phyloP scores from a whole-genome alignment of 2,888 invertebrate species.

The Ormyrus pomaceus region DNA sequence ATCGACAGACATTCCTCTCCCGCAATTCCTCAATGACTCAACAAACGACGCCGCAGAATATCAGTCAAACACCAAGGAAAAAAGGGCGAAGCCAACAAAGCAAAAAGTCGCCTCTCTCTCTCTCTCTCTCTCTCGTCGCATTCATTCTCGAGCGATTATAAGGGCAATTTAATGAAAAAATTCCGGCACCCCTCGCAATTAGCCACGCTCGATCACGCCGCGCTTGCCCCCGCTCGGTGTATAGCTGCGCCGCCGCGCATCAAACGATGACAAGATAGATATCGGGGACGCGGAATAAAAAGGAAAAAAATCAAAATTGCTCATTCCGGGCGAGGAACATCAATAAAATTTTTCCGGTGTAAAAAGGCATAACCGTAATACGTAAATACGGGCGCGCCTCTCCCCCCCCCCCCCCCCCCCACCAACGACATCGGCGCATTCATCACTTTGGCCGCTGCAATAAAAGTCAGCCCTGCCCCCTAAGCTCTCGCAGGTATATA shows the following conservation, averaged over 20 bases:
- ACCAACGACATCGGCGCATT: conserved; percentile 35
- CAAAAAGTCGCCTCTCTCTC: neutral
- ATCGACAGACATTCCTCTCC: no score
- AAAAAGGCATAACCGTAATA: conserved; percentile 49
- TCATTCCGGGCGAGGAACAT: conserved; percentile 55
- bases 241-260: neutral
- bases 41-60: no score
- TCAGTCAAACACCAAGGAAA: no score
- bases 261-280: conserved; percentile 56
- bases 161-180: conserved; percentile 51
- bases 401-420: no score
- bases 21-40: no score
- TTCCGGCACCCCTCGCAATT: conserved; percentile 43
- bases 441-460: conserved; percentile 71
- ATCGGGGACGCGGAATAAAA: conserved; percentile 7
- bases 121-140: neutral
- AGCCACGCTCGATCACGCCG: conserved; percentile 36
- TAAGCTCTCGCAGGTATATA: neutral
- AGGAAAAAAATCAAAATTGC: conserved; percentile 53
- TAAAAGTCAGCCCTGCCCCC: conserved; percentile 70
- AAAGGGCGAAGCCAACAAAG: neutral
- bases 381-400: conserved; percentile 1
- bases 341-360: conserved; percentile 55
- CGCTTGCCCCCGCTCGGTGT: neutral
- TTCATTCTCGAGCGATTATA: conserved; percentile 11